Evolutionary conservation across 2,888 invertebrate genomes (phyloP), one percentile per base, ranked within the genome.

Genomic region (Xanthia togata): DNA sequence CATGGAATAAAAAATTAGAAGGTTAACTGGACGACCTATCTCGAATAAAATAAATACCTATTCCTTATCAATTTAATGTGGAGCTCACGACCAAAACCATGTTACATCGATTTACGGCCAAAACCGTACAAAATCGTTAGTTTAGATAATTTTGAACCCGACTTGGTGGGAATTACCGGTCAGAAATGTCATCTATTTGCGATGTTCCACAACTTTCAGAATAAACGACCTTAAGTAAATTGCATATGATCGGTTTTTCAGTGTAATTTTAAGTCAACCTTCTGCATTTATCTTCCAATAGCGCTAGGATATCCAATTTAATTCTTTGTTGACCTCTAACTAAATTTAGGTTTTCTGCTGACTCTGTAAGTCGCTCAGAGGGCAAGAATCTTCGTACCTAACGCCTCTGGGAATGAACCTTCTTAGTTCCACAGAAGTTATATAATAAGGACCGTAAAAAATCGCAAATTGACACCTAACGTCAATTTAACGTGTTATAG

Each of bases 331-430:
- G 78, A 78, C 78, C 77, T 55, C 67, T 11, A 68, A 68, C 70
- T 50, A 68, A 68, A 77, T 78, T 67, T 57, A 78, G 41, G 55
- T 78, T 77, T 78, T 77, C 67, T 71, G 78, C 70, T 77, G 78
- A 78, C 70, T 41, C 31, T 14, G 50, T 65, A 14, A 68, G 44
- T n/a, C 53, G 26, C 55, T 14, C 31, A 59, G 62, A 31, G 17
- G 20, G 67, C 35, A 63, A 57, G 38, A 47, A 62, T 38, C n/a
- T 57, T 69, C 8, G 20, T n/a, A n/a, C 17, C 31, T 67, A 38
- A n/a, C 11, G 38, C 78, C 70, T 62, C 60, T 31, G 55, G 55
- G 38, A 78, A 55, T 62, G 23, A 70, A 70, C 47, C 41, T 59
- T 41, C 38, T 9, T 11, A 63, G 38, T 63, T 63, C 8, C 23